Base-by-base conservation (phyloP, 2,113 vertebrate genomes). In the Pachycephala philippinensis region DNA sequence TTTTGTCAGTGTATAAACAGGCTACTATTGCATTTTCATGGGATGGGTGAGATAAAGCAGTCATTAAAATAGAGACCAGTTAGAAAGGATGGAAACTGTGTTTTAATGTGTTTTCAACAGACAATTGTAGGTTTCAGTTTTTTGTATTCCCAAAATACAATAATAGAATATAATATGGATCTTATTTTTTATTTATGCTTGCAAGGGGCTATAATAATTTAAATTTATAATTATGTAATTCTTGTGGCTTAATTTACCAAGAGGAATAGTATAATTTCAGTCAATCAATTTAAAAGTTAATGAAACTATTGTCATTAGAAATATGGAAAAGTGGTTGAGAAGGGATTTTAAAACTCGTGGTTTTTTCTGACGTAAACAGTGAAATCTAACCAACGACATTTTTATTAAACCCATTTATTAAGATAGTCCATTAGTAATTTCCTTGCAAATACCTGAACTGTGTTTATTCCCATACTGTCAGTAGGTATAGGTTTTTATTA, bases 21-120 rank as follows among this genome's bases (percentile, higher is more conserved):
- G 18, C 24, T 79, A 19, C 22, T 65, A 59, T 19, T 79, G 8
- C 33, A 47, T 93, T 97, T 79, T 87, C 22, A 27, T 63, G 17
- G 20, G 28, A 78, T 31, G 18, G 14, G 33, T 72, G 39, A 87
- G 50, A 87, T 40, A 92, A 95, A 95, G 11, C 18, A 86, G 56
- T 61, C 30, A 49, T 33, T 92, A 63, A 91, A 88, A 89, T 6
- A 33, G 30, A 90, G 13, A 65, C 19, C 30, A 47, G 30, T 78
- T 59, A 49, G 33, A 79, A 92, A 78, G 12, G 15, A 65, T 63
- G 17, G n/a, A 65, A 82, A 79, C 8, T 82, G 16, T 84, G n/a
- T 53, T 93, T 90, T 84, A 78, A 70, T 70, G 23, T 89, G 11
- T 50, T 87, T 64, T 56, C 27, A 90, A 90, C 9, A 93, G 84